Evolutionary conservation across 2,888 invertebrate species (phyloP).

Genomic region (Pheosia gnoma): DNA sequence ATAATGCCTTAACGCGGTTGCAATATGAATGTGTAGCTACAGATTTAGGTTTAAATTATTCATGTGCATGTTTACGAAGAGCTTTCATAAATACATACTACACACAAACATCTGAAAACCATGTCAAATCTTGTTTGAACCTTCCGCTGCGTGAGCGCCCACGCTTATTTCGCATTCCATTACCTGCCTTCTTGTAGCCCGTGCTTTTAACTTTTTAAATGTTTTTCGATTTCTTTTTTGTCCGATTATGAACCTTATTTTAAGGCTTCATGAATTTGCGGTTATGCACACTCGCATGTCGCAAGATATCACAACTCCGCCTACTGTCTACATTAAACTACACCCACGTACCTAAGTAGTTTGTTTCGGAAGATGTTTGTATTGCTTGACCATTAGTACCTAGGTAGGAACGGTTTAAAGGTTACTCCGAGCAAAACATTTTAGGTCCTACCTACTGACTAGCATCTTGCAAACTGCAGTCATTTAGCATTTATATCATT

Average conservation of each 20-base stretch:
- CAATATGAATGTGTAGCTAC: not conserved
- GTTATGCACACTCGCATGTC: slow-evolving; percentile 47
- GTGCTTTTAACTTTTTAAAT: slow-evolving; percentile 50
- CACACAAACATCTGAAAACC: slow-evolving; percentile 48
- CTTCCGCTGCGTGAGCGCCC: slow-evolving; percentile 58
- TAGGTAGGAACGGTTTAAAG: slow-evolving; percentile 25
- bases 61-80: slow-evolving; percentile 20
- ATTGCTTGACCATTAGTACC: slow-evolving; percentile 31
- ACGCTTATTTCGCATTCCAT: slow-evolving; percentile 56
- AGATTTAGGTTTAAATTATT: slow-evolving; percentile 14
- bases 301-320: slow-evolving; percentile 65
- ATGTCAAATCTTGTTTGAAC: slow-evolving; percentile 52
- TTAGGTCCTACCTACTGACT: not conserved
- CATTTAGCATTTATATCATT: slow-evolving; percentile 11
- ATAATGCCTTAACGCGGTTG: too few species aligned
- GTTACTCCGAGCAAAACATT: slow-evolving; percentile 9
- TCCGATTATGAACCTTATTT: slow-evolving; percentile 42
- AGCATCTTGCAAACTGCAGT: slow-evolving; percentile 9
- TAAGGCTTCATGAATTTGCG: slow-evolving; percentile 30
- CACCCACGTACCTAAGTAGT: slow-evolving; percentile 63
- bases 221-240: slow-evolving; percentile 37
- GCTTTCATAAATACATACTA: slow-evolving; percentile 46
- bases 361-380: slow-evolving; percentile 50
- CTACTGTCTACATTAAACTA: slow-evolving; percentile 50
- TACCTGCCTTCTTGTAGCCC: slow-evolving; percentile 53